phyloP scores from a whole-genome alignment of 2,113 vertebrate species.

The Mesocricetus auratus region DNA sequence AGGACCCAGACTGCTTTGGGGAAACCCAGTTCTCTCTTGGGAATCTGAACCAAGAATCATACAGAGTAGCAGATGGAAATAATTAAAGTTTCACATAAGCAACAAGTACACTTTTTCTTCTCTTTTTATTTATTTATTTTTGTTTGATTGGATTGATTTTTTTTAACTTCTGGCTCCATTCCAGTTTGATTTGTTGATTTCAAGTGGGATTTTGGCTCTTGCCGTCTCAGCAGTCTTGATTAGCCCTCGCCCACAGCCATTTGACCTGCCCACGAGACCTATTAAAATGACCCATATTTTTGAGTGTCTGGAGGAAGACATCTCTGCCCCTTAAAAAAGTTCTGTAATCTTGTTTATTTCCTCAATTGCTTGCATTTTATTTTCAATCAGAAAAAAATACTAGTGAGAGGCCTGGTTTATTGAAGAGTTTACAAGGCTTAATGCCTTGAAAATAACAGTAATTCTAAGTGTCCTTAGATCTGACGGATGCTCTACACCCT shows the following conservation, averaged over 20 bases:
- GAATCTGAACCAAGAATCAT: background rate
- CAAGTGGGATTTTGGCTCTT: constrained; percentile 4
- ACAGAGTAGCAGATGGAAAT: background rate
- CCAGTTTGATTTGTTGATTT: constrained; percentile 26
- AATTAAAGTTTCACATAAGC: background rate
- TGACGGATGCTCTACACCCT: background rate
- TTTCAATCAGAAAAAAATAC: constrained; percentile 52
- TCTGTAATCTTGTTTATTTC: constrained; percentile 46
- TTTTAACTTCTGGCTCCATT: background rate
- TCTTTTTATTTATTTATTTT: background rate
- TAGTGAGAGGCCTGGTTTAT: background rate
- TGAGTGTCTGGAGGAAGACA: constrained; percentile 26
- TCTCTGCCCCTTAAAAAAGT: constrained; percentile 30
- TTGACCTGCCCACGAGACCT: background rate
- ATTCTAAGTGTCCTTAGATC: background rate
- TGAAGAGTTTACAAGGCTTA: constrained; percentile 25
- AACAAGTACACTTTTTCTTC: background rate
- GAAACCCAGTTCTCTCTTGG: background rate
- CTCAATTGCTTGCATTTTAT: constrained; percentile 62
- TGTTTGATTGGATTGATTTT: background rate
- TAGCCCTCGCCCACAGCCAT: background rate
- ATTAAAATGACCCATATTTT: background rate
- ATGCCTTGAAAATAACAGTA: constrained; percentile 52
- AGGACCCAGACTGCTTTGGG: background rate
- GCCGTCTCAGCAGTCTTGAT: background rate